These are phyloP conservation scores for Lycophotia porphyrea DNA, from an alignment of 2,888 invertebrate species.

Conservation along the genomic window DNA sequence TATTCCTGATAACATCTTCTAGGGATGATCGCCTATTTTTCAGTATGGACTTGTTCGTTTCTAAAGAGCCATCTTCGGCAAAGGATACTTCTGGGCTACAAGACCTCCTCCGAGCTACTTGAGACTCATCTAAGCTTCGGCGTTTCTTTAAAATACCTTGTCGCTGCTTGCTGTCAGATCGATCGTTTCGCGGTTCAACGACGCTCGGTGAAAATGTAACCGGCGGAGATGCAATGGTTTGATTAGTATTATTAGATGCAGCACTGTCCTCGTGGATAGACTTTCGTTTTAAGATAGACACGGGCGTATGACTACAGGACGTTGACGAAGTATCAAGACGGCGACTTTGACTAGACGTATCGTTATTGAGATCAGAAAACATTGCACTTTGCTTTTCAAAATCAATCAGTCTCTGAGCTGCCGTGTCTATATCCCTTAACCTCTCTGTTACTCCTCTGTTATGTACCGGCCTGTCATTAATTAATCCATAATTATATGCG, in stretches of 20 bases:
- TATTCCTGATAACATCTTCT: constrained; percentile 92
- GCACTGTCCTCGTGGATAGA: constrained; percentile 89
- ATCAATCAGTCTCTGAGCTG: constrained; percentile 89
- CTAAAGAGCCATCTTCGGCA: constrained; percentile 89
- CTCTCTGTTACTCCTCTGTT: constrained; percentile 87
- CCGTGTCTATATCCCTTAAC: constrained; percentile 88
- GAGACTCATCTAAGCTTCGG: constrained; percentile 94
- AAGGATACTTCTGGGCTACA: constrained; percentile 93
- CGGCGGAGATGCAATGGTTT: constrained; percentile 91
- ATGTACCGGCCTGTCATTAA: constrained; percentile 76
- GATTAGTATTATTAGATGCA: constrained; percentile 87
- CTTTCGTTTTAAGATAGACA: constrained; percentile 93
- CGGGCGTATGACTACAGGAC: constrained; percentile 86
- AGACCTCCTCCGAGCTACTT: constrained; percentile 92
- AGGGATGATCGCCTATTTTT: constrained; percentile 93
- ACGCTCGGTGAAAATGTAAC: constrained; percentile 95
- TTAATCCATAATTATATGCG: constrained; percentile 81
- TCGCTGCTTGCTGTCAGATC: constrained; percentile 89
- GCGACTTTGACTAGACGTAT: constrained; percentile 89
- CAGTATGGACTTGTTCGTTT: constrained; percentile 92
- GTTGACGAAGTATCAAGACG: constrained; percentile 84
- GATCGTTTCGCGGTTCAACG: constrained; percentile 91
- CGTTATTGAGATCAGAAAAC: constrained; percentile 90
- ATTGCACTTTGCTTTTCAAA: constrained; percentile 90
- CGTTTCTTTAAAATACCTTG: constrained; percentile 96